These are phyloP conservation scores for Argyra leucocephala DNA, from an alignment of 2,888 invertebrate species.

Conservation along the genomic window DNA sequence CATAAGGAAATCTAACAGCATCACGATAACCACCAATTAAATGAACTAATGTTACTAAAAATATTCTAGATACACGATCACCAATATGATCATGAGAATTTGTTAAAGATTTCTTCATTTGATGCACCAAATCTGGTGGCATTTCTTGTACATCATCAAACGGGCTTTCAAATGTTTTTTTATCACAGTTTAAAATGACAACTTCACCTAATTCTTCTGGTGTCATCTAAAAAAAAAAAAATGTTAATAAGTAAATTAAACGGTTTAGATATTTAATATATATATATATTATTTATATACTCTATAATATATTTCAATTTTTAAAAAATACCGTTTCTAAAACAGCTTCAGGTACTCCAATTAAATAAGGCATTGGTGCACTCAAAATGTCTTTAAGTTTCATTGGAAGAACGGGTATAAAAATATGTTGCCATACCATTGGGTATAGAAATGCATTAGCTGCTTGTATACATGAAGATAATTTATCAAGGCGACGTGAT, in stretches of 20 bases:
- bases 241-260: too few relatives aligned
- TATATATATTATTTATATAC: conserved; percentile 8
- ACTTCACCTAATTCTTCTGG: conserved; percentile 85
- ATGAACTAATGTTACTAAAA: conserved; percentile 77
- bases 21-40: conserved; percentile 91
- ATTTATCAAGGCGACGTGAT: conserved; percentile 75
- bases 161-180: conserved; percentile 73
- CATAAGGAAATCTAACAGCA: conserved; percentile 67
- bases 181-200: conserved; percentile 87
- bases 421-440: conserved; percentile 98
- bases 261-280: neutral
- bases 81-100: conserved; percentile 59
- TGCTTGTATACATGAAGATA: conserved; percentile 90
- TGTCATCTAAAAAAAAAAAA: conserved; percentile 44
- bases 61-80: conserved; percentile 87
- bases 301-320: conserved; percentile 12
- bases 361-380: conserved; percentile 97
- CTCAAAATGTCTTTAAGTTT: conserved; percentile 79
- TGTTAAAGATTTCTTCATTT: conserved; percentile 41
- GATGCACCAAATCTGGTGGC: conserved; percentile 77
- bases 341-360: conserved; percentile 83
- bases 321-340: conserved; percentile 50
- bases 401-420: conserved; percentile 87
- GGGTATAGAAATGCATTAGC: conserved; percentile 91
- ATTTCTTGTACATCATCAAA: conserved; percentile 83